Conservation (phyloP, 2,888 invertebrate species). For the Odontomyia ornata region DNA sequence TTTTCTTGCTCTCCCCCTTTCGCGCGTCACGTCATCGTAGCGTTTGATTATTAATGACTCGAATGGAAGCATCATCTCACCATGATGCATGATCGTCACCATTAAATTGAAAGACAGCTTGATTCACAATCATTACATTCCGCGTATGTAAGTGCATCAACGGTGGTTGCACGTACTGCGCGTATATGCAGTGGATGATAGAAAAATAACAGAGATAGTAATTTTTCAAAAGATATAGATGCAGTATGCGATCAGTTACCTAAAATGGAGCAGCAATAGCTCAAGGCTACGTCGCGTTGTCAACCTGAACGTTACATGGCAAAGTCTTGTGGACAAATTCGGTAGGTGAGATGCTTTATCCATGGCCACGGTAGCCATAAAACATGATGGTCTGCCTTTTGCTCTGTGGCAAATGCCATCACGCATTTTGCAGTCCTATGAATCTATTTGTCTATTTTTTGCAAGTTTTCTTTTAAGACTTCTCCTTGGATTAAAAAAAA, state of each 20-base stretch:
- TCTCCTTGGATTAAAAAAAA: no score
- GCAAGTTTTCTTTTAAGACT: background rate
- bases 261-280: constrained; percentile 42
- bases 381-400: background rate
- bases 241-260: constrained; percentile 28
- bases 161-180: background rate
- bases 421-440: constrained; percentile 37
- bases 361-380: constrained; percentile 40
- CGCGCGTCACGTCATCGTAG: no score
- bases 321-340: constrained; percentile 36
- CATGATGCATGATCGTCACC: background rate
- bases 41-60: background rate
- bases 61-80: constrained; percentile 7
- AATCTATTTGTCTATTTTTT: constrained; percentile 16
- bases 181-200: background rate
- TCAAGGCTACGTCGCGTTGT: constrained; percentile 37
- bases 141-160: background rate
- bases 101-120: background rate
- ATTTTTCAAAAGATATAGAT: constrained; percentile 37
- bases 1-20: background rate
- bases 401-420: constrained; percentile 33
- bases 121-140: background rate
- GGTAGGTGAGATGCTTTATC: constrained; percentile 39
- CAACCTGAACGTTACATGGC: constrained; percentile 33
- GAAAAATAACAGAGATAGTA: constrained; percentile 19